Base-by-base conservation (phyloP, 2,113 vertebrate species). In the Dascyllus trimaculatus region DNA sequence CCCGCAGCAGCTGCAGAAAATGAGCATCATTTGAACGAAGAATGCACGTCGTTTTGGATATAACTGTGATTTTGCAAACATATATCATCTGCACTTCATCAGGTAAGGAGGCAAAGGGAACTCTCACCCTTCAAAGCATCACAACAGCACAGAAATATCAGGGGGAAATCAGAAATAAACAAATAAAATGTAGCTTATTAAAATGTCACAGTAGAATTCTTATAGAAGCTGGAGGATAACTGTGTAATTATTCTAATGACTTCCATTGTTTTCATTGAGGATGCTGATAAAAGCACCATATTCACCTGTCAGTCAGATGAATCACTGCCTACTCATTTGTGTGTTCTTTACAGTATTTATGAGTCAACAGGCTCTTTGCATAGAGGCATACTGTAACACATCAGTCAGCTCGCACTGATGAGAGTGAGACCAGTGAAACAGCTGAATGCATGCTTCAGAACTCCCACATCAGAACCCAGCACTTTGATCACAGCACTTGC, bases 11-110 rank as follows among this genome's bases (percentile, higher is more conserved):
- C 83, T 84, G 74, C 72, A 78, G 71, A 60, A 52, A 48, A 83
- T 85, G 88, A 80, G 77, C 82, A 77, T 68, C 90, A 89, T 90
- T 69, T 93, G 65, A 92, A 90, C 65, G 88, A 90, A 94, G 91
- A 64, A 94, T 94, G 93, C 87, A 70, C 87, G 85, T 87, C 88
- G 80, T 91, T 75, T 94, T 90, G 92, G 89, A 93, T 84, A 79
- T 93, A 73, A 66, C 78, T 72, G 72, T 87, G 71, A 88, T 93
- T 85, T 24, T 92, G 64, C 92, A 93, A 85, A 72, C 91, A 74
- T 90, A 64, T 63, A 59, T 90, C 74, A 89, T 91, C 91, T 86
- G 90, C 82, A 72, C 84, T 65, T 84, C 88, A 38, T 89, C 93
- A 91, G 93, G 93, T 94, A 90, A 88, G 90, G 53, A 61, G 17